Percentiles rank a stretch among this genome's conserved stretches.
Conservation (phyloP, 2,797 vertebrate species). For the Pipistrellus nathusii region DNA sequence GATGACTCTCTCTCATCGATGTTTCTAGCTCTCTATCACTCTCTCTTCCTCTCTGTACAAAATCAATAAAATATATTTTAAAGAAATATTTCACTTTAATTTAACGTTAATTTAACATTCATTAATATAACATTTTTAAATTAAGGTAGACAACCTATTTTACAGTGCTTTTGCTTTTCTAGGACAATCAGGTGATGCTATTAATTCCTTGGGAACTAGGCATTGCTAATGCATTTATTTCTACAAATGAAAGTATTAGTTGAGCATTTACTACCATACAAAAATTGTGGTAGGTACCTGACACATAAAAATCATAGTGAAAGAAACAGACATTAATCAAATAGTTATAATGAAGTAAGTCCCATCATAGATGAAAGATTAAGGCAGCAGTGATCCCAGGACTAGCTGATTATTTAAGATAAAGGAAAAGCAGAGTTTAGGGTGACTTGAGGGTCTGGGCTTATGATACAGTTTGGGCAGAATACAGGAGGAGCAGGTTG, state of each 20-base stretch:
- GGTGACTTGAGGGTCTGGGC: not conserved
- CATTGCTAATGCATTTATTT: not conserved
- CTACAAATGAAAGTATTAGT: not conserved
- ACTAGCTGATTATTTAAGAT: not conserved
- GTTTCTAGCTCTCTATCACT: no score
- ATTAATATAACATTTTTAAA: not conserved
- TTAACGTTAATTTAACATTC: not conserved
- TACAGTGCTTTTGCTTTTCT: not conserved
- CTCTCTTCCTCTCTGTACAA: no score
- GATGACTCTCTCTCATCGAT: no score
- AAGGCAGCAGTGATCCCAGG: not conserved
- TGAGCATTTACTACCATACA: not conserved
- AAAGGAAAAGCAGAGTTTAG: not conserved
- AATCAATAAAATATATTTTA: no score
- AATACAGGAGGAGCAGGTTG: not conserved
- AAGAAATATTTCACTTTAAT: constrained; percentile 18
- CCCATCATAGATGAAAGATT: not conserved
- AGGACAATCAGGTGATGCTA: not conserved
- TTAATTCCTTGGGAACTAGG: not conserved
- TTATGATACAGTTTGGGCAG: not conserved
- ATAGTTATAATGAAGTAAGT: not conserved
- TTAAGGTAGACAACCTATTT: not conserved
- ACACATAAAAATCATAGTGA: not conserved
- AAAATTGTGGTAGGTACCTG: not conserved
- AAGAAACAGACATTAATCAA: not conserved